Conservation (phyloP, 1,140 invertebrate genomes). For the Eurosta solidaginis region DNA sequence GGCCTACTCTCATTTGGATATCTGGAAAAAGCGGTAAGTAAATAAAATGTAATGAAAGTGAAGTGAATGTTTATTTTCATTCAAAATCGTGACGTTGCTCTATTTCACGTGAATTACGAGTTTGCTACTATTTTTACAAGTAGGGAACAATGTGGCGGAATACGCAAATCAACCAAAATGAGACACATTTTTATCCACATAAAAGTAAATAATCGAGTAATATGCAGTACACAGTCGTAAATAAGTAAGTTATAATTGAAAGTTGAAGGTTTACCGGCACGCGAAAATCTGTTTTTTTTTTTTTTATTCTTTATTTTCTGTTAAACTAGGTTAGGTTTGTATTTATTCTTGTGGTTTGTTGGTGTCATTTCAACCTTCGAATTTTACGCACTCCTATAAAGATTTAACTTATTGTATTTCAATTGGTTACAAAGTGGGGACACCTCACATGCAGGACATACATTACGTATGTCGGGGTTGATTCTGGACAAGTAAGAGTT, state of each 20-base stretch:
- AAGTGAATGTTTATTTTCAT: slow-evolving; percentile 7
- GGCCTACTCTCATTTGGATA: neutral
- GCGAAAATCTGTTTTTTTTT: neutral
- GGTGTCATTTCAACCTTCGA: neutral
- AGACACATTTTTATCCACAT: neutral
- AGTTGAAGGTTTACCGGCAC: neutral
- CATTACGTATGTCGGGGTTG: no score
- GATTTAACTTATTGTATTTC: no score
- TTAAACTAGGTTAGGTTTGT: slow-evolving; percentile 22
- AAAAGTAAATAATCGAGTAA: neutral
- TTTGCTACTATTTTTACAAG: neutral
- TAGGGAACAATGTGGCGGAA: neutral
- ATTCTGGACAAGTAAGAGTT: no score
- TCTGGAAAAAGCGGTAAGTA: neutral
- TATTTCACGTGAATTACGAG: neutral
- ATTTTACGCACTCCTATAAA: neutral
- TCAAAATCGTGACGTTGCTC: neutral
- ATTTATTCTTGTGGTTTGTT: neutral
- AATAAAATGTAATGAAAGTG: neutral
- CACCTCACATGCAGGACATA: neutral
- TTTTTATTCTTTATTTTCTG: neutral
- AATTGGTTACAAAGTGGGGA: no score
- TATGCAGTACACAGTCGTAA: neutral
- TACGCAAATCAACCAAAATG: no score
- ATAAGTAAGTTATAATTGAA: neutral